These are phyloP conservation scores for Deilephila porcellus DNA, from an alignment of 2,888 invertebrate species.

Conservation along the genomic window DNA sequence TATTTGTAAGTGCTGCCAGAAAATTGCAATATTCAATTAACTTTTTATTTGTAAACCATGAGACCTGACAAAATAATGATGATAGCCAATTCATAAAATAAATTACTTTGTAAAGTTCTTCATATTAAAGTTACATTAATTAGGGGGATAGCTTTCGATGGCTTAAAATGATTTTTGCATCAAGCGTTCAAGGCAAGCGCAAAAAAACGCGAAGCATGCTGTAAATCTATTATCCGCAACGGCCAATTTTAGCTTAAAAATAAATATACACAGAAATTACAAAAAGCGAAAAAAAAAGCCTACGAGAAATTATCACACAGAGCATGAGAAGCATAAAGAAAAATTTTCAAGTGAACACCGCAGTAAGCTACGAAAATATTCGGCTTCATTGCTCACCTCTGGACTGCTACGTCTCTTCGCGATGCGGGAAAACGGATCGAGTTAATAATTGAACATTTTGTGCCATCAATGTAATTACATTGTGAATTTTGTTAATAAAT, in stretches of 20 bases:
- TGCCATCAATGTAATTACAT: slow-evolving; percentile 64
- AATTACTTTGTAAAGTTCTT: neutral
- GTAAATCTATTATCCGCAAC: neutral
- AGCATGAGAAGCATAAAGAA: slow-evolving; percentile 8
- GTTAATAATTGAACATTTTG: slow-evolving; percentile 62
- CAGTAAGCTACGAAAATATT: slow-evolving; percentile 13
- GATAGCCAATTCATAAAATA: neutral
- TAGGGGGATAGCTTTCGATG: neutral
- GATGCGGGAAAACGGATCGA: slow-evolving; percentile 60
- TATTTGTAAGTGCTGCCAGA: neutral
- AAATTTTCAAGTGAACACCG: neutral
- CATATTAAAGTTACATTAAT: neutral
- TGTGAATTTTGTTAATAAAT: slow-evolving; percentile 55
- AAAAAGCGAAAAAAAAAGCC: neutral
- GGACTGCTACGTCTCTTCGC: slow-evolving; percentile 62
- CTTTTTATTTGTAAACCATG: neutral
- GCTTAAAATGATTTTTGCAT: neutral
- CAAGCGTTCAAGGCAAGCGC: neutral
- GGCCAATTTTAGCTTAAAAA: neutral
- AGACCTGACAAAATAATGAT: neutral
- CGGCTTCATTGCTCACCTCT: slow-evolving; percentile 58
- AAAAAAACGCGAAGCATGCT: slow-evolving; percentile 4
- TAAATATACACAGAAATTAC: neutral
- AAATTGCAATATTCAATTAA: neutral
- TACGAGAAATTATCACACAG: neutral